Evolutionary conservation across 1,140 invertebrate genomes (phyloP).

Genomic region (Stenopsyche tienmushanensis): DNA sequence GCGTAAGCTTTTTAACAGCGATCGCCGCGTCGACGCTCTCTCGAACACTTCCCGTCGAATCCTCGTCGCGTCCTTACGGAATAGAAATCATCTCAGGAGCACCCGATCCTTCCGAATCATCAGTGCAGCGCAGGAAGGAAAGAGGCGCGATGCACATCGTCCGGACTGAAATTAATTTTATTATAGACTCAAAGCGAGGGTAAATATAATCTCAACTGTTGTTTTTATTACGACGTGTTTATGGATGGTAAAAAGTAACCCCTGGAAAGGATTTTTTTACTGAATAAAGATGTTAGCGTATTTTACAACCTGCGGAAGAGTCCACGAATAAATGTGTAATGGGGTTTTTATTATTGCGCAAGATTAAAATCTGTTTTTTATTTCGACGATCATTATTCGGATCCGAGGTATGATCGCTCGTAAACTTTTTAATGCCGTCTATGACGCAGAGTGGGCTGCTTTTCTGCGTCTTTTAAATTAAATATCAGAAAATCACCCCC

Average conservation of each 20-base stretch:
- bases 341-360: background rate
- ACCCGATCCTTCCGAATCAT: no score
- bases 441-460: constrained; percentile 6
- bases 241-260: constrained; percentile 19
- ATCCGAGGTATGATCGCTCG: constrained; percentile 13
- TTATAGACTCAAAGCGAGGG: background rate
- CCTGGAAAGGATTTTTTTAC: background rate
- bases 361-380: constrained; percentile 4
- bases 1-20: constrained; percentile 31
- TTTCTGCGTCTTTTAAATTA: no score
- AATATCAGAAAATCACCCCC: no score
- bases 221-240: constrained; percentile 14
- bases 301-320: background rate
- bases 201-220: background rate
- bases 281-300: background rate
- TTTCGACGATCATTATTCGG: constrained; percentile 15
- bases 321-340: background rate
- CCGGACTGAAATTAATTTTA: background rate
- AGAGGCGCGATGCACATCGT: no score
- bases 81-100: no score
- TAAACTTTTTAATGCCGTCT: constrained; percentile 17
- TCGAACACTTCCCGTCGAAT: no score
- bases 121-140: no score
- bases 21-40: constrained; percentile 24
- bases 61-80: no score